A percentile compares a stretch with the other conserved stretches of the same genome.
phyloP scores from a whole-genome alignment of 2,888 invertebrate genomes.

The Eupithecia tripunctaria region DNA sequence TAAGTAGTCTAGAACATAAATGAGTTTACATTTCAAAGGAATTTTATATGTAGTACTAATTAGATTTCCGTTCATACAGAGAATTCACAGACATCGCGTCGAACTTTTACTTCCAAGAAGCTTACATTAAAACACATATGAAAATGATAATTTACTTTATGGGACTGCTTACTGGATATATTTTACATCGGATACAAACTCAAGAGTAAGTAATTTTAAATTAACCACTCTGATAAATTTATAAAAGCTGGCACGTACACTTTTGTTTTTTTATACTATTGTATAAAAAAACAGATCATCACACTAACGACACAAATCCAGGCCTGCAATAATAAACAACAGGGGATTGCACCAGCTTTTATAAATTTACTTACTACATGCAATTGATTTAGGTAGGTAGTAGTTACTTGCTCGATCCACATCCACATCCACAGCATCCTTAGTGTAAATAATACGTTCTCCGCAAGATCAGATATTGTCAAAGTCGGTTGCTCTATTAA shows the following conservation, averaged over 20 bases:
- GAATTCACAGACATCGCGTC: conserved; percentile 86
- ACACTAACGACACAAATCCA: not conserved
- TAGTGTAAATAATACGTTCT: conserved; percentile 5
- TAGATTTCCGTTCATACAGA: conserved; percentile 66
- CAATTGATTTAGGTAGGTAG: not conserved
- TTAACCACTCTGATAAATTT: too few relatives aligned
- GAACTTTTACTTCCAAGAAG: conserved; percentile 86
- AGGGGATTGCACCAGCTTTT: not conserved
- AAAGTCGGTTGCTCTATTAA: conserved; percentile 22
- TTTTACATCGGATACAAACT: conserved; percentile 86
- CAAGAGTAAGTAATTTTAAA: conserved; percentile 77
- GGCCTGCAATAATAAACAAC: not conserved
- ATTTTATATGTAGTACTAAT: conserved; percentile 9
- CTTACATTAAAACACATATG: conserved; percentile 91
- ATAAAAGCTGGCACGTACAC: too few relatives aligned
- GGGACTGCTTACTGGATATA: conserved; percentile 87
- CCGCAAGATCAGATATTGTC: conserved; percentile 8
- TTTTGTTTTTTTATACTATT: not conserved
- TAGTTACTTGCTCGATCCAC: not conserved
- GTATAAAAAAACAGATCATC: too few relatives aligned
- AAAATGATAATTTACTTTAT: conserved; percentile 88
- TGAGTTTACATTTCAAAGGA: conserved; percentile 11
- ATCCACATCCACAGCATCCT: not conserved
- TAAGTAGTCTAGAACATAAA: conserved; percentile 9
- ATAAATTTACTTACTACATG: not conserved